Evolutionary conservation across 2,888 invertebrate genomes (phyloP), one percentile per base, ranked within the genome.

Genomic region (Scaeva pyrastri): DNA sequence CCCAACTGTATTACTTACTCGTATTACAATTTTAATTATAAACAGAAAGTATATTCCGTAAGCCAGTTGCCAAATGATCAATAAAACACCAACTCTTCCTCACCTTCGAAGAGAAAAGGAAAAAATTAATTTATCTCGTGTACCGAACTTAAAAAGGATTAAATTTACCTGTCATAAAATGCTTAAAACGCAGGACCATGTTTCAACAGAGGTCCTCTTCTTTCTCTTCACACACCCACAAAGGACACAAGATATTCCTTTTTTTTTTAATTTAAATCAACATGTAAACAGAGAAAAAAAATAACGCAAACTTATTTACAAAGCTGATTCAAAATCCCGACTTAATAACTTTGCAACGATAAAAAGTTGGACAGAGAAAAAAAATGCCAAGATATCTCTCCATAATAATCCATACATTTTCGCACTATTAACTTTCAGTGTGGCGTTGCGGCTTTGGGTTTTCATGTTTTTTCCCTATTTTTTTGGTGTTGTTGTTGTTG

Each of bases 331-430:
- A n/a, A 48, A 64, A 60, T 66, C 45, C 58, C 58, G 50, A 71
- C 84, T 66, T 71, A 39, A 79, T 75, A 79, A 56, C 55, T 43
- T 74, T 66, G 19, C 26, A 50, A 31, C 71, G 56, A 70, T 73
- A 39, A 60, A 39, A 58, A 7, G n/a, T n/a, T 45, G n/a, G 12
- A n/a, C 14, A 52, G 36, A 56, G 19, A 26, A 68, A 50, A 45
- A 16, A 60, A 55, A 70, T 62, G 16, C 10, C 50, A 21, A 52
- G 2, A 52, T 70, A 68, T 73, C n/a, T 70, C 81, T 21, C 70
- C 81, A 71, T 81, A 85, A 75, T 72, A 85, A 76, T 80, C 80
- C 85, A 73, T 80, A 80, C 71, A 85, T 72, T 68, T 85, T 80
- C 85, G 76, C 76, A 60, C 85, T 76, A 85, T 85, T 85, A 85